These are phyloP conservation scores for Podiceps cristatus DNA, from an alignment of 2,113 vertebrate genomes.

Conservation along the genomic window DNA sequence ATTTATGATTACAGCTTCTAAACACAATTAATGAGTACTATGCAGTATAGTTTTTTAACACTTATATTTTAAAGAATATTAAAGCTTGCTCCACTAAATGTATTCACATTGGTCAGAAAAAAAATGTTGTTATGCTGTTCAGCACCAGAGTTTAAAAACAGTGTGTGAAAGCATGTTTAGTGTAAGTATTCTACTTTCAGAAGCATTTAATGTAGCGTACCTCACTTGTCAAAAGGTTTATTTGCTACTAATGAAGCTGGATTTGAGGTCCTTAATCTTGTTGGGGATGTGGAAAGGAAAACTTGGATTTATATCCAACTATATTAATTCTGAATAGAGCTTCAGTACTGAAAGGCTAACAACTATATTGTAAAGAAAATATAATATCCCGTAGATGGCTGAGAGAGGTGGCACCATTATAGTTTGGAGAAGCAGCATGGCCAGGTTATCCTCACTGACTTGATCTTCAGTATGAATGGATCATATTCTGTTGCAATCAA, in stretches of 20 bases:
- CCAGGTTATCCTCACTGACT: conserved; percentile 15
- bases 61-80: neutral
- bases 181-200: neutral
- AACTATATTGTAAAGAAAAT: conserved; percentile 49
- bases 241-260: neutral
- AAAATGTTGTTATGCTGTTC: neutral
- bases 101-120: neutral
- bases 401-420: neutral
- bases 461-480: conserved; percentile 44
- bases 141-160: neutral
- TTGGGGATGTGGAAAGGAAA: neutral
- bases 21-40: neutral
- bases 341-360: conserved; percentile 23
- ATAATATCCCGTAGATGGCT: conserved; percentile 13
- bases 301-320: neutral
- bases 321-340: neutral
- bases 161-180: neutral
- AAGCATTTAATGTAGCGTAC: neutral
- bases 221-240: neutral
- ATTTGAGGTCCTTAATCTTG: neutral
- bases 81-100: neutral
- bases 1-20: neutral
- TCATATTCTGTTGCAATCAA: conserved; percentile 50
- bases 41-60: neutral
- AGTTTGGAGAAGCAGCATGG: conserved; percentile 20